These are phyloP conservation scores for Bradysia coprophila DNA, from an alignment of 1,140 invertebrate genomes.

Conservation along the genomic window DNA sequence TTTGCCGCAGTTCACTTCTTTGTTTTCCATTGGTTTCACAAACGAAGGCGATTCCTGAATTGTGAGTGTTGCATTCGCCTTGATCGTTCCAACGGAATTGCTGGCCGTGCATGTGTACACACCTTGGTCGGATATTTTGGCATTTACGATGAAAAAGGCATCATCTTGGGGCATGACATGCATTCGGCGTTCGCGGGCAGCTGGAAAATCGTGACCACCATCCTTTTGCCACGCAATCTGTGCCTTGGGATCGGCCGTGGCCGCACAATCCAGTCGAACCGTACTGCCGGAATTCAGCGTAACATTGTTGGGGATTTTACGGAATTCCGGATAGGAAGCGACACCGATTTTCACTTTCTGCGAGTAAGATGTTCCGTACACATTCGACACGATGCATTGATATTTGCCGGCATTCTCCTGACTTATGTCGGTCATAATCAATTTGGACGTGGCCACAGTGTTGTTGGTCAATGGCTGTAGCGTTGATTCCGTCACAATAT, in stretches of 20 bases:
- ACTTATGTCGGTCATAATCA: conserved; percentile 42
- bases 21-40: conserved; percentile 66
- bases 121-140: conserved; percentile 72
- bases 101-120: conserved; percentile 86
- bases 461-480: conserved; percentile 6
- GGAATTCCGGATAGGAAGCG: conserved; percentile 69
- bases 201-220: conserved; percentile 87
- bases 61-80: conserved; percentile 67
- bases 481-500: conserved; percentile 7
- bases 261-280: conserved; percentile 80
- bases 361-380: conserved; percentile 79
- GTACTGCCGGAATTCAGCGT: conserved; percentile 67
- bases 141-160: conserved; percentile 80
- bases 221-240: conserved; percentile 88
- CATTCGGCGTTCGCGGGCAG: conserved; percentile 80
- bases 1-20: conserved; percentile 55
- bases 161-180: conserved; percentile 83
- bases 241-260: conserved; percentile 69
- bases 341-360: conserved; percentile 70
- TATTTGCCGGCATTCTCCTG: conserved; percentile 69
- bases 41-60: conserved; percentile 58
- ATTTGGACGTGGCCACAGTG: conserved; percentile 10
- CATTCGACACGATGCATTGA: conserved; percentile 83
- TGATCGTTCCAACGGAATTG: conserved; percentile 71
- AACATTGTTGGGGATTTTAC: conserved; percentile 68